Conservation (phyloP, 2,888 invertebrate genomes). For the Abrostola triplasia region DNA sequence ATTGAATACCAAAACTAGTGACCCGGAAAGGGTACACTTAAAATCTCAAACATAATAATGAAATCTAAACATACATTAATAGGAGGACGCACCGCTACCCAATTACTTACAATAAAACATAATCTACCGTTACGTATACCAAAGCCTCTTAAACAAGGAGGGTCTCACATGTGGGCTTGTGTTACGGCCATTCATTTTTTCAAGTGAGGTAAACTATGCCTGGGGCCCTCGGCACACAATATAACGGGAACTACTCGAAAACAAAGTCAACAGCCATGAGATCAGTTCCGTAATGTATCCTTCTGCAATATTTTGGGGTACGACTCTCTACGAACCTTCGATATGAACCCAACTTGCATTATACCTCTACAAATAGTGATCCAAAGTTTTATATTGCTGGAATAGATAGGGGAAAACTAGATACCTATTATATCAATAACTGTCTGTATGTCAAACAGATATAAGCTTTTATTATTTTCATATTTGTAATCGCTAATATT, state of each 20-base stretch:
- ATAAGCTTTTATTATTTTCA: no score
- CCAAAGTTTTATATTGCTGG: not conserved
- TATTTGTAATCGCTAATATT: no score
- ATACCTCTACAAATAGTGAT: not conserved
- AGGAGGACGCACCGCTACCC: constrained; percentile 45
- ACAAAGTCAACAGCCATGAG: constrained; percentile 76
- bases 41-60: constrained; percentile 31
- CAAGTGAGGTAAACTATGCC: constrained; percentile 65
- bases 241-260: constrained; percentile 68
- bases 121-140: constrained; percentile 55
- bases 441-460: no score
- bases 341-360: not conserved
- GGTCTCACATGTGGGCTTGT: constrained; percentile 66
- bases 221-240: constrained; percentile 59
- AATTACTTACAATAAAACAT: constrained; percentile 58
- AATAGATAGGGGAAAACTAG: no score
- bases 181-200: constrained; percentile 73
- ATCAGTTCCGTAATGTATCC: constrained; percentile 53
- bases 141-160: constrained; percentile 69
- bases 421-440: no score
- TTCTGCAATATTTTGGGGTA: constrained; percentile 43
- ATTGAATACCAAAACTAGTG: constrained; percentile 1
- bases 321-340: constrained; percentile 5
- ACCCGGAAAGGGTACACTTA: constrained; percentile 12
- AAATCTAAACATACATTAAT: constrained; percentile 26